These are phyloP conservation scores for Drosophila prolongata DNA, from an alignment of 2,888 invertebrate species.

Conservation along the genomic window DNA sequence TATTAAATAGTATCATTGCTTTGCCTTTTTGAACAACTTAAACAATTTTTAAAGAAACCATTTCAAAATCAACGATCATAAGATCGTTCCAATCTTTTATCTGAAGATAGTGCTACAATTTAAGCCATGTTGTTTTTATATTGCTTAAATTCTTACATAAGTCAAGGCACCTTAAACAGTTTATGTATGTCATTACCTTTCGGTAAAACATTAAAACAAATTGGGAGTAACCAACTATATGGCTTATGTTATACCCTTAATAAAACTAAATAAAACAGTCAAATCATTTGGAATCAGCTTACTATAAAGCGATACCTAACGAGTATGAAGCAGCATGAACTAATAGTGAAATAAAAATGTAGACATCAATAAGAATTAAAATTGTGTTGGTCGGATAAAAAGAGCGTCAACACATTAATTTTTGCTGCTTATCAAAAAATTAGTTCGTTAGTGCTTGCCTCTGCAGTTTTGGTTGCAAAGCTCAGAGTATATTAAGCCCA, in stretches of 20 bases:
- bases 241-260: conserved; percentile 46
- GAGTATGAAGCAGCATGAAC: conserved; percentile 10
- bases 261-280: conserved; percentile 51
- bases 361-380: conserved; percentile 19
- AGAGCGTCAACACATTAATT: conserved; percentile 32
- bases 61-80: too few relatives aligned
- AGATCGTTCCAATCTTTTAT: too few relatives aligned
- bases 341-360: conserved; percentile 10
- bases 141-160: too few relatives aligned
- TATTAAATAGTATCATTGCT: too few relatives aligned
- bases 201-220: conserved; percentile 45
- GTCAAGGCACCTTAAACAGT: background rate
- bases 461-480: too few relatives aligned
- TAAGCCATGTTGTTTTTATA: too few relatives aligned
- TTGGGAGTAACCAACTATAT: conserved; percentile 64
- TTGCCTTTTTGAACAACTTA: too few relatives aligned
- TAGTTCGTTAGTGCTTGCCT: conserved; percentile 16
- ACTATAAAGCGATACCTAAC: conserved; percentile 42
- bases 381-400: conserved; percentile 14
- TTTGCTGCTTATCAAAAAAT: conserved; percentile 32
- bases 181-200: conserved; percentile 13
- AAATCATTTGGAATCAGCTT: conserved; percentile 64
- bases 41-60: too few relatives aligned
- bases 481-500: too few relatives aligned
- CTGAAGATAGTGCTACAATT: too few relatives aligned